phyloP scores from a whole-genome alignment of 2,888 invertebrate species.

The Tipula vernalis region DNA sequence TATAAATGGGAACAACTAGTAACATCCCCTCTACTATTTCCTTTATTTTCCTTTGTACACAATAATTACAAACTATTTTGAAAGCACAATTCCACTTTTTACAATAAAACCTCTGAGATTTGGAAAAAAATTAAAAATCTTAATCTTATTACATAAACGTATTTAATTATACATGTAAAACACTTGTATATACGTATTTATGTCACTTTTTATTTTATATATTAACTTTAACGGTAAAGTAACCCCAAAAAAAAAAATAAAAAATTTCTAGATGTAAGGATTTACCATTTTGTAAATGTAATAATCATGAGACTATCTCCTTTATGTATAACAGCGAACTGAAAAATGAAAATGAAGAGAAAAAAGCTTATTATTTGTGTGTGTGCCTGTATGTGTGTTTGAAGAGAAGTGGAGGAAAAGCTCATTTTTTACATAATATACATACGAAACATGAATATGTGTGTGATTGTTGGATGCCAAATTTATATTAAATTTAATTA shows the following conservation, averaged over 20 bases:
- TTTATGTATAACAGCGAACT: background rate
- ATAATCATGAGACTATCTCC: background rate
- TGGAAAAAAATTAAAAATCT: background rate
- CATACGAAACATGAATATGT: background rate
- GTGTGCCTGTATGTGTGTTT: background rate
- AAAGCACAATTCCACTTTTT: background rate
- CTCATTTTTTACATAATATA: background rate
- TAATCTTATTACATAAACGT: no score
- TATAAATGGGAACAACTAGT: background rate
- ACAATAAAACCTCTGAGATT: background rate
- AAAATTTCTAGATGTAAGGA: background rate
- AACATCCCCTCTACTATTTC: background rate
- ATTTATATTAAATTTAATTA: no score
- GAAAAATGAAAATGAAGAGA: background rate
- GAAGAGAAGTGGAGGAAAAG: background rate
- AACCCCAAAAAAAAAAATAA: background rate
- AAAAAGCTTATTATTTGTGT: background rate
- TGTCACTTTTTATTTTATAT: background rate
- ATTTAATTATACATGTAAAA: no score
- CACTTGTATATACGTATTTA: background rate
- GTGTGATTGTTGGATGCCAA: background rate
- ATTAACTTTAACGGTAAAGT: background rate
- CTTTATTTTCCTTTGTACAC: background rate
- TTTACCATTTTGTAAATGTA: background rate
- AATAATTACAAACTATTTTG: background rate